These are phyloP conservation scores for Drosophila santomea DNA, from an alignment of 1,140 invertebrate species.

Conservation along the genomic window DNA sequence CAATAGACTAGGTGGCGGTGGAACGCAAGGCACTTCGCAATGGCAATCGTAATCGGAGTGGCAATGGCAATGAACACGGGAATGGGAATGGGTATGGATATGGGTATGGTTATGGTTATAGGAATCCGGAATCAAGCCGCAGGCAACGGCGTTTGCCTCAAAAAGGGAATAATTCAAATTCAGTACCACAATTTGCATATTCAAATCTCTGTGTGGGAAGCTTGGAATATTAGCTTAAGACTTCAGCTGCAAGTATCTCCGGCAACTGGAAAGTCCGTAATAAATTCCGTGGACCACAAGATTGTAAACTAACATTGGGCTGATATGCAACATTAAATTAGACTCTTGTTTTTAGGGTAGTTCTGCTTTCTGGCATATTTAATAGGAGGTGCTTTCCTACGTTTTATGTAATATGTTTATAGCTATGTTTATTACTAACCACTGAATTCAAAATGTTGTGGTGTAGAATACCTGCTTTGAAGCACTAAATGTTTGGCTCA, in stretches of 20 bases:
- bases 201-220: slow-evolving; percentile 13
- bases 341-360: no score
- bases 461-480: no score
- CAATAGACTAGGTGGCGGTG: slow-evolving; percentile 70
- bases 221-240: slow-evolving; percentile 12
- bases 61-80: slow-evolving; percentile 2
- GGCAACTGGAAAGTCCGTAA: neutral
- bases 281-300: neutral
- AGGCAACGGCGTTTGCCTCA: slow-evolving; percentile 9
- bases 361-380: no score
- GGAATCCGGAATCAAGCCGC: slow-evolving; percentile 13
- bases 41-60: neutral
- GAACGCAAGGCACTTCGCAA: neutral
- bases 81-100: neutral
- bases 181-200: slow-evolving; percentile 28
- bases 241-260: slow-evolving; percentile 1
- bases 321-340: no score
- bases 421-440: no score
- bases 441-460: no score
- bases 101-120: neutral
- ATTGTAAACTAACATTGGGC: neutral
- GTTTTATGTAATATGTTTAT: no score
- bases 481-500: no score
- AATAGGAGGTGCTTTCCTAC: no score
- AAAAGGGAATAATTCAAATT: slow-evolving; percentile 27